These are phyloP conservation scores for Trachops cirrhosus DNA, from an alignment of 2,797 vertebrate species.

Conservation along the genomic window DNA sequence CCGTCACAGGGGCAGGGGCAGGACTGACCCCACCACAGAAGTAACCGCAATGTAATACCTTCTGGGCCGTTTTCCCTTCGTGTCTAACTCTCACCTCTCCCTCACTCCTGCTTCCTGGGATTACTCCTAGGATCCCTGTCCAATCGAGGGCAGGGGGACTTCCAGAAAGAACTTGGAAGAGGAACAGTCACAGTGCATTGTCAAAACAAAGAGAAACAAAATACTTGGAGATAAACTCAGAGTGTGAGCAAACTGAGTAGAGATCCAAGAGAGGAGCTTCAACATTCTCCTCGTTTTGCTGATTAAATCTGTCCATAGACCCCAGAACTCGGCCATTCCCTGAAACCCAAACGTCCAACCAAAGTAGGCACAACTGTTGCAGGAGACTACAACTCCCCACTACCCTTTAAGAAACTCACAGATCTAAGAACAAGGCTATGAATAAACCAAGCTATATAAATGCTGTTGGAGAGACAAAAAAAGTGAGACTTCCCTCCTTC, in stretches of 20 bases:
- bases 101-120: not conserved
- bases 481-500: not conserved
- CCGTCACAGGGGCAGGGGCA: not conserved
- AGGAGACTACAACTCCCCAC: not conserved
- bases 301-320: not conserved
- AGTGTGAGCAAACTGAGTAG: not conserved
- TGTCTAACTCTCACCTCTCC: not conserved
- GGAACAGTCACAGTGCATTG: no score
- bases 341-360: not conserved
- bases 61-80: not conserved
- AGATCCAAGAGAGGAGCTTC: not conserved
- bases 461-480: not conserved
- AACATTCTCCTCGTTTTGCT: not conserved
- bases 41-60: not conserved
- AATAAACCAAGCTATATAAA: not conserved
- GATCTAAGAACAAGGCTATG: not conserved
- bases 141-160: not conserved
- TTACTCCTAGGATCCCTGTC: not conserved
- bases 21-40: no score
- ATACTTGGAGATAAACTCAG: not conserved
- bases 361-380: not conserved
- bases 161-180: not conserved
- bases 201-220: not conserved
- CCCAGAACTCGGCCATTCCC: not conserved
- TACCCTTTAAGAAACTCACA: not conserved